Percentiles rank a stretch among this genome's conserved stretches.
phyloP scores from a whole-genome alignment of 2,888 invertebrate species.

The Heterodera filipjevi region DNA sequence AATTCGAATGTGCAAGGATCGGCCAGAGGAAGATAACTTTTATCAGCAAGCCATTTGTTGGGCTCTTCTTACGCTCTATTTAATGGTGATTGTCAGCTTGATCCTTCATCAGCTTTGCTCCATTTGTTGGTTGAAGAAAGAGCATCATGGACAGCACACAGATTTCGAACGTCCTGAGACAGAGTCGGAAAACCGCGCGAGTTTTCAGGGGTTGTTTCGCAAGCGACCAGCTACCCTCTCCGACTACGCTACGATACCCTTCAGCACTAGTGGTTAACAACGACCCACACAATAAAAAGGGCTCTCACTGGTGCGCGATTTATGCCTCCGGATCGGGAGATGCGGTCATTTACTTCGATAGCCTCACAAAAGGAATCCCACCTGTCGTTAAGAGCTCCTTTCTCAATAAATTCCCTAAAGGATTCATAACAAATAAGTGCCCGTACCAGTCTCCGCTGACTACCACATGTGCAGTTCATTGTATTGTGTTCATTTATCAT shows the following conservation, averaged over 20 bases:
- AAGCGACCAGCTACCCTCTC: constrained; percentile 16
- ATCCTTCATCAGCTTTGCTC: constrained; percentile 13
- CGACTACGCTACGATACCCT: background rate
- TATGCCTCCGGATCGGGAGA: background rate
- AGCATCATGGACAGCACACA: constrained; percentile 9
- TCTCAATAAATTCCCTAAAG: background rate
- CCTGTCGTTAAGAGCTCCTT: background rate
- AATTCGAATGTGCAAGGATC: background rate
- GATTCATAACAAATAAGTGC: background rate
- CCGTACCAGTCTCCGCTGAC: constrained; percentile 12
- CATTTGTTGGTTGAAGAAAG: constrained; percentile 3
- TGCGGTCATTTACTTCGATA: constrained; percentile 26
- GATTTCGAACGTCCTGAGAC: constrained; percentile 14
- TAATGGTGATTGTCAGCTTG: constrained; percentile 11
- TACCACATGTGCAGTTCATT: background rate
- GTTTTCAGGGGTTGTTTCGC: constrained; percentile 23
- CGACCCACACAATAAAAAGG: constrained; percentile 8
- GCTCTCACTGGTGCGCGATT: constrained; percentile 26
- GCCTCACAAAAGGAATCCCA: background rate
- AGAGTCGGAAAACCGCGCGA: constrained; percentile 12
- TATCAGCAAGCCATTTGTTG: background rate
- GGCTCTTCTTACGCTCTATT: constrained; percentile 8
- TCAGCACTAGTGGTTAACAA: constrained; percentile 22
- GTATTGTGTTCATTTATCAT: constrained; percentile 12
- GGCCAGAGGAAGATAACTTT: background rate